Conservation (phyloP, 2,888 invertebrate genomes). For the Cephus sareptanus region DNA sequence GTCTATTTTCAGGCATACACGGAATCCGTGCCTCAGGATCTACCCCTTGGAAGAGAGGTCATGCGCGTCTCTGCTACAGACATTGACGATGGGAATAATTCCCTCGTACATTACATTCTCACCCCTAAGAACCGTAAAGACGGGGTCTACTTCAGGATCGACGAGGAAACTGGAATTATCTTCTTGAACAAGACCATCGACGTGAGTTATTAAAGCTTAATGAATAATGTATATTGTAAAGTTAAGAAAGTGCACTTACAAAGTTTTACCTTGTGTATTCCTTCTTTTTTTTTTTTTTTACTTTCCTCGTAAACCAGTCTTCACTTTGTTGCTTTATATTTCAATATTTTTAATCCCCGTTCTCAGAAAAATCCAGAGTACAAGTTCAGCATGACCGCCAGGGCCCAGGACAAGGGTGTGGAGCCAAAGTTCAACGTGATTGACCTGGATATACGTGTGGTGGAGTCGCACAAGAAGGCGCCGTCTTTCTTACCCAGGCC, state of each 20-base stretch:
- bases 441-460: constrained; percentile 84
- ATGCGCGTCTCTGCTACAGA: constrained; percentile 94
- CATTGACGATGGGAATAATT: constrained; percentile 92
- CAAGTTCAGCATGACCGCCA: constrained; percentile 78
- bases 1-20: constrained; percentile 68
- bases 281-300: background rate
- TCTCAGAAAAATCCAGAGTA: constrained; percentile 73
- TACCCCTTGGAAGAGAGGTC: constrained; percentile 77
- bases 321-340: background rate
- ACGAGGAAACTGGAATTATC: constrained; percentile 86
- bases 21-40: constrained; percentile 87
- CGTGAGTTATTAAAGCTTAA: constrained; percentile 66
- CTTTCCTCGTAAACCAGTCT: background rate
- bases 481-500: constrained; percentile 77
- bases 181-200: constrained; percentile 76
- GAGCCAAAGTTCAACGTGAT: constrained; percentile 76
- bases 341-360: background rate
- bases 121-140: constrained; percentile 66
- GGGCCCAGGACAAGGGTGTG: constrained; percentile 82
- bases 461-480: constrained; percentile 88
- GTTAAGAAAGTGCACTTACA: background rate
- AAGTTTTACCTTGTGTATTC: background rate
- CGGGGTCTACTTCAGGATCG: constrained; percentile 82
- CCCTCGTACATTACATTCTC: constrained; percentile 79
- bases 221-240: constrained; percentile 4